Evolutionary conservation across 2,797 vertebrate species (phyloP), one percentile per base, ranked within the genome.

Genomic region (Lycodopsis pacificus): DNA sequence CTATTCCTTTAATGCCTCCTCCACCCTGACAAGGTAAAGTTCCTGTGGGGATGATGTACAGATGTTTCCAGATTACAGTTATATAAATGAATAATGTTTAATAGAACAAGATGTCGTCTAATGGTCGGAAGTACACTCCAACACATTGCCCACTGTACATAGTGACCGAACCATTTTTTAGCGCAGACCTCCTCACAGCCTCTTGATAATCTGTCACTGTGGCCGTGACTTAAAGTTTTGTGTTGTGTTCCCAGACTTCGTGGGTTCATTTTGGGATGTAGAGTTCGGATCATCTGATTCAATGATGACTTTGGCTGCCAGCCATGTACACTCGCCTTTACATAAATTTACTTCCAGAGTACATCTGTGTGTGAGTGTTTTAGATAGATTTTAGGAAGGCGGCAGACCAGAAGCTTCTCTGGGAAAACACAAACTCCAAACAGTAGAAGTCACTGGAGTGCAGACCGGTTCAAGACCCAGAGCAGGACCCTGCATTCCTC

Each of bases 401-500:
- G 38, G 81, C 69, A 68, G 65, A 91, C 70, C 74, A 87, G 79
- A 88, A 88, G 83, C 87, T 88, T 94, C 92, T 91, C 86, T 94
- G 94, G 93, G 94, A 93, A 94, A 93, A 90, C 82, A 87, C 74
- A 91, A 94, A 91, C 79, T 90, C 83, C 81, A 92, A 91, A 86
- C 89, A 93, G 85, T 76, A 82, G 86, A 92, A 94, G 87, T 86
- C 91, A 90, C 85, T 90, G 75, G 89, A 88, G 87, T 89, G 82
- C 82, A 90, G 89, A 86, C 83, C 88, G 89, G 88, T 89, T 49
- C 77, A 17, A 80, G 90, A 88, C 89, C 84, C 76, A 4, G 84
- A 86, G 84, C 88, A 66, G 72, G 91, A 94, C 90, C 93, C 83
- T 38, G 76, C 91, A 95, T 94, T 93, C 92, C 92, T 74, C 79